Percentiles rank a stretch among this genome's conserved stretches.
Conservation (phyloP, 37 sponge, comb jelly and placozoan species). For the Oopsacas minuta region DNA sequence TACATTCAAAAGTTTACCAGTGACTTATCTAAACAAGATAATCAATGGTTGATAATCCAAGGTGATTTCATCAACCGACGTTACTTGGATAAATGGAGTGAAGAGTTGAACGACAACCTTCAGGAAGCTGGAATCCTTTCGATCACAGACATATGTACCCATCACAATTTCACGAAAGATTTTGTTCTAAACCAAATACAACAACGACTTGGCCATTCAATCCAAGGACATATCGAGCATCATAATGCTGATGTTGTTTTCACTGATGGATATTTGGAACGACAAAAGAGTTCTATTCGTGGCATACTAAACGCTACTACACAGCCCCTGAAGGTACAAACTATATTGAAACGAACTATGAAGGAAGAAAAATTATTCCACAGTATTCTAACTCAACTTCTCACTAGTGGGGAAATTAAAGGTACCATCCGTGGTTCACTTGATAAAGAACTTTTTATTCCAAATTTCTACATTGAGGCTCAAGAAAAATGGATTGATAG, state of each 20-base stretch:
- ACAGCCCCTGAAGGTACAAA: background rate
- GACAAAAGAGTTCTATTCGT: slow-evolving; percentile 16
- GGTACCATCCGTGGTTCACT: slow-evolving; percentile 56
- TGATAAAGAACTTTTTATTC: slow-evolving; percentile 63
- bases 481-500: slow-evolving; percentile 78
- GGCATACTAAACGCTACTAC: background rate
- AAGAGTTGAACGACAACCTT: slow-evolving; percentile 87
- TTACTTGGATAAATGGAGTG: slow-evolving; percentile 54
- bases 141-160: slow-evolving; percentile 62
- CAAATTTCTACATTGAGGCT: slow-evolving; percentile 49
- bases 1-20: slow-evolving; percentile 61
- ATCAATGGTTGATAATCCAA: slow-evolving; percentile 45
- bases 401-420: slow-evolving; percentile 36
- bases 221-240: slow-evolving; percentile 19
- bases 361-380: background rate
- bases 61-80: slow-evolving; percentile 71
- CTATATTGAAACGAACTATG: background rate
- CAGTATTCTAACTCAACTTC: slow-evolving; percentile 43
- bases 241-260: slow-evolving; percentile 1
- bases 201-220: background rate
- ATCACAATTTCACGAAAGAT: slow-evolving; percentile 19
- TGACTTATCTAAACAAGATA: slow-evolving; percentile 57
- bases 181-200: background rate
- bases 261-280: slow-evolving; percentile 23
- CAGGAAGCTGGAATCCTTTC: slow-evolving; percentile 61